Evolutionary conservation across 2,888 invertebrate species (phyloP), one percentile per base, ranked within the genome.

Genomic region (Agonopterix subpropinquella): DNA sequence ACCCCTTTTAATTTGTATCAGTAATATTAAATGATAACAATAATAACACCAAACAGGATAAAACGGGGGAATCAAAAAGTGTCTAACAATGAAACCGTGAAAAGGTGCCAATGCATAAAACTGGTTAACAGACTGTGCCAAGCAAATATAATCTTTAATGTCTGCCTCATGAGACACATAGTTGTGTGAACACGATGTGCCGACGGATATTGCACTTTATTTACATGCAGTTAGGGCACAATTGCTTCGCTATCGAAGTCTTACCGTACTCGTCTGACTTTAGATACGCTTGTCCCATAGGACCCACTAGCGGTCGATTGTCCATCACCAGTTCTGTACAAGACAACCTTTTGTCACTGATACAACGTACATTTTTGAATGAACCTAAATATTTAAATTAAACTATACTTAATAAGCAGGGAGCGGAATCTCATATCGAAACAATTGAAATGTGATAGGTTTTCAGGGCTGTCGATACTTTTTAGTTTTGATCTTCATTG

Each of bases 221-320:
- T 58, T 73, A 72, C 87, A 87, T 87, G 87, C 87, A 79, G 61
- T 77, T 77, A 77, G 77, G 79, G 74, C 81, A 74, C 77, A 72
- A 67, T 73, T 63, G 58, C 61, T 61, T 67, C 58, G 62, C 47
- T 51, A 52, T 37, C 57, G 53, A 57, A 65, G 69, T 76, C 94
- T 94, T 94, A 95, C 94, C 94, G 90, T 93, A 92, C 89, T 91
- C 92, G 89, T 95, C 94, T 82, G 93, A 92, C 91, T 94, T 94
- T 89, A 94, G 92, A 92, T 94, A 94, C 81, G 92, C 92, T 90
- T 93, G 93, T 87, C 94, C 94, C 90, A 92, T 90, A 73, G 93
- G 92, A 89, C 93, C 93, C 89, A 94, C 91, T 89, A 92, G 91
- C 77, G 92, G 92, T 80, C 93, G 92, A 89, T 90, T 92, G 91